Base-by-base conservation (phyloP, 2,888 invertebrate genomes). In the Diarsia rubi region DNA sequence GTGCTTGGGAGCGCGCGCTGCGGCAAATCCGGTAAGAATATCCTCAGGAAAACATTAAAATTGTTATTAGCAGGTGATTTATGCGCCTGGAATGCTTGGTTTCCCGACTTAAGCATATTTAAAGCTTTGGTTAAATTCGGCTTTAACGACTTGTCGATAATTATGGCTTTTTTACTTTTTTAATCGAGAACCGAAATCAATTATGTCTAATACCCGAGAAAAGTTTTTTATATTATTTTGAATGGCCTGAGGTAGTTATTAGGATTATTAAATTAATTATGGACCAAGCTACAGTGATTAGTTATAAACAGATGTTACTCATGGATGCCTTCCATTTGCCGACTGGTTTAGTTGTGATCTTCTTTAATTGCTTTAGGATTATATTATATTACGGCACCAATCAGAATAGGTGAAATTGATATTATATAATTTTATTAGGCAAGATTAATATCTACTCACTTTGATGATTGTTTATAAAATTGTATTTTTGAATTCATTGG, bases 1-100 rank as follows among this genome's bases (percentile, higher is more conserved):
- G 98, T 98, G 93, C 97, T 98, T 90, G 98, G 98, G 90, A 97
- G 97, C 95, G 97, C 98, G 89, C 97, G 97, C 91, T 98, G 98
- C 93, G 98, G 98, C 92, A 98, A 98, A 96, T 98, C 98, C 90
- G 98, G 98, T 98, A 95, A 97, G 97, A 93, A 82, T 90, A 83
- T 84, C 81, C 79, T 82, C 84, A 77, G 72, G 73, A 83, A 87
- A 87, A 88, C 81, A 83, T 84, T 84, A 86, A 84, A 88, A 87
- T 86, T 85, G 83, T 87, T 86, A 85, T 87, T 86, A 84, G 54
- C 82, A 74, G 83, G 86, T 90, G 86, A 89, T 85, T 89, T 88
- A 90, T 86, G 79, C 77, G 69, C 77, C 83, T 83, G 84, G 87
- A 84, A 88, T 86, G 82, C 80, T 76, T 74, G 79, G 67, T 69